These are phyloP conservation scores for Vulpes vulpes DNA, from an alignment of 2,113 vertebrate genomes.

Conservation along the genomic window DNA sequence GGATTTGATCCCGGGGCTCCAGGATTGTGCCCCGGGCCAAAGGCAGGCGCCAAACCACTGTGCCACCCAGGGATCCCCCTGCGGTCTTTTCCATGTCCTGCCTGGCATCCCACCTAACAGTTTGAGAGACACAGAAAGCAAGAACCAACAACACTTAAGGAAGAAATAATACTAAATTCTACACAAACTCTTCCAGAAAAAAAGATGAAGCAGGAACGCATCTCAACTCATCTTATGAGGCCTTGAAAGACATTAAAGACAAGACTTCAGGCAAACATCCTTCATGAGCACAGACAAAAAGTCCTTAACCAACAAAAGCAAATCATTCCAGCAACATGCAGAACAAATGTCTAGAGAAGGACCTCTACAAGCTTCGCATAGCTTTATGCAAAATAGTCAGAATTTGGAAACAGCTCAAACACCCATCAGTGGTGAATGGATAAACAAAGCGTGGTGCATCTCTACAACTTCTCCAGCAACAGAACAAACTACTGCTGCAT, in stretches of 20 bases:
- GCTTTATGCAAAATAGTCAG: background rate
- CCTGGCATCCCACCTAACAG: background rate
- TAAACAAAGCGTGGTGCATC: background rate
- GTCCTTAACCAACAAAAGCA: background rate
- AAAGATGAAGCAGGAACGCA: background rate
- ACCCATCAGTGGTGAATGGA: fast-evolving
- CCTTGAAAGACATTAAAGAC: background rate
- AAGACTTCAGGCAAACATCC: background rate
- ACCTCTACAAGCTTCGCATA: background rate
- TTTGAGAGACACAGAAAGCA: background rate
- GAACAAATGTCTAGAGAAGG: background rate
- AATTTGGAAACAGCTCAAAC: background rate
- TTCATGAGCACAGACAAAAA: background rate
- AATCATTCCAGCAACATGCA: background rate
- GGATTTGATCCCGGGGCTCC: no score
- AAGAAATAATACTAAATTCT: background rate
- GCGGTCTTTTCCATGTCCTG: background rate
- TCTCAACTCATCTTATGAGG: background rate
- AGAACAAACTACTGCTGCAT: fast-evolving
- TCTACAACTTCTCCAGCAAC: fast-evolving
- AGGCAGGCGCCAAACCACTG: no score
- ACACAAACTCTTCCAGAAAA: background rate
- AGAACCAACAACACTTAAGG: background rate
- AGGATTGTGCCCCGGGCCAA: no score
- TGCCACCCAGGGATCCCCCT: no score